Evolutionary conservation across 2,113 vertebrate species (phyloP), one percentile per base, ranked within the genome.

Genomic region (Gavialis gangeticus): DNA sequence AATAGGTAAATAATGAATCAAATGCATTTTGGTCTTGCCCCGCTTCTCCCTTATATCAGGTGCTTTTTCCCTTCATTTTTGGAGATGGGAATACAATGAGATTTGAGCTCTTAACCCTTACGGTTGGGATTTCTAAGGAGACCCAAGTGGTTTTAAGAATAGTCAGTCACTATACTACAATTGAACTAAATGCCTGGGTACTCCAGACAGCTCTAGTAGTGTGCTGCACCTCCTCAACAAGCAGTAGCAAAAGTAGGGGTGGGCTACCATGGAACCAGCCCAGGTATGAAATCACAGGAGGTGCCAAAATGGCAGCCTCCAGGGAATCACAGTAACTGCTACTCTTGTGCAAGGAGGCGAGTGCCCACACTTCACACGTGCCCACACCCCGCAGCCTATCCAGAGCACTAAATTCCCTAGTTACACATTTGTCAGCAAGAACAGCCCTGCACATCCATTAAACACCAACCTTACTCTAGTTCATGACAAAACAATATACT

Each of bases 21-120:
- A 3, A 73, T 12, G 5, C 14, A 21, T 67, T 76, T 78, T 73
- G 27, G 34, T 54, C 62, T 37, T 2, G 54, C 58, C 15, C 16
- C 1, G 2, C 0, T 0, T 0, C 59, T 3, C 2, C 75, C 28
- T 59, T 34, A 11, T 1, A 25, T 12, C 59, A 12, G 1, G 59
- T 15, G 6, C 60, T 81, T 59, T 25, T 85, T 59, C 12, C n/a
- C 37, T 27, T 60, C 12, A 56, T 27, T 83, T 85, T 57, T 4
- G 25, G 3, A 24, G 8, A 25, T 3, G 5, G 2, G 19, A 24
- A 12, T 16, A 83, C 30, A 59, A 0, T 3, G 4, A 3, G 3
- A 12, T 46, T 27, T 73, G 24, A 12, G 58, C n/a, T 87, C 76
- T 25, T 67, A 73, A 73, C 28, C 12, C 56, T 86, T 54, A 6